Evolutionary conservation across 2,113 vertebrate genomes (phyloP), one percentile per base, ranked within the genome.

Genomic region (Manacus vitellinus): DNA sequence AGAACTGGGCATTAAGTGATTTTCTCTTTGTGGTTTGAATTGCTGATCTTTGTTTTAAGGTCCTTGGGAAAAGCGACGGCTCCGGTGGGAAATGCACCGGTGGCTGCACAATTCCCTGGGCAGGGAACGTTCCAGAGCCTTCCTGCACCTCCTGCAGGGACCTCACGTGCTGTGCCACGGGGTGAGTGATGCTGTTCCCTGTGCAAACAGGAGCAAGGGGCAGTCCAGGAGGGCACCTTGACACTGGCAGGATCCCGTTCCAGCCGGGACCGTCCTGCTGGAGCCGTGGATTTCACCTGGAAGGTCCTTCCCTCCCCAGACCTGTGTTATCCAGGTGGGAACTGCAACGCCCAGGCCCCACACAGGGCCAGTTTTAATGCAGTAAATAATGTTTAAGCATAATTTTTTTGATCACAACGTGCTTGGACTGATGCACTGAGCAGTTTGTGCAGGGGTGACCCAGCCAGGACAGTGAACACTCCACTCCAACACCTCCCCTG

Each of bases 341-440:
- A 4, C 23, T 3, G 15, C 1, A 12, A 11, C 0, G 21, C 21
- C 30, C 31, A 27, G 9, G 15, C 35, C 22, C 14, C 49, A 47
- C 31, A 6, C 4, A 4, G 44, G 4, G 2, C 1, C 1, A 6
- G 55, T 71, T n/a, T 22, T 0, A 67, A 68, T 8, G n/a, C 25
- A 22, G 44, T 56, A 23, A 46, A 43, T 4, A 1, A 72, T 1
- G 33, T 7, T 80, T 23, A 59, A 61, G 4, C 1, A 6, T 15
- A 0, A 2, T 47, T 25, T 37, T 41, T 39, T 23, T 2, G 12
- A 58, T 47, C 52, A 6, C 14, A 13, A 7, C 0, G 21, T 7
- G 22, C 6, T 47, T 8, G 11, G 33, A 37, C 15, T 14, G 33
- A 62, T 4, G 21, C 19, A n/a, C 44, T 16, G 35, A 8, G 10